phyloP scores from a whole-genome alignment of 2,797 vertebrate genomes.

The Nothura maculosa region DNA sequence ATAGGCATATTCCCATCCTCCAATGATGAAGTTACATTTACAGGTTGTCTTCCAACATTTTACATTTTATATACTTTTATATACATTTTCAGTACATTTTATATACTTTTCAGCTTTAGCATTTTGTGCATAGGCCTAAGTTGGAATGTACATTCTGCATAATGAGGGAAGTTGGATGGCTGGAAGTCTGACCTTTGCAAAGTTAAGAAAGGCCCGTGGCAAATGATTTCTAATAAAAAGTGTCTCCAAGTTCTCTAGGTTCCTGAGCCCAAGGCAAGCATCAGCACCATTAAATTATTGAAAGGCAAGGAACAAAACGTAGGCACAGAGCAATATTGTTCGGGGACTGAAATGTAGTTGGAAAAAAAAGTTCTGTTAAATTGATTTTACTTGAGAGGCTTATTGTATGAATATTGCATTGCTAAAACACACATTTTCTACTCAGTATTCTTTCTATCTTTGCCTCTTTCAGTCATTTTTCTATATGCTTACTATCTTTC shows the following conservation, averaged over 20 bases:
- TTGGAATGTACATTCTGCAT: background rate
- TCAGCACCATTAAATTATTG: background rate
- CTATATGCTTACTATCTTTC: background rate
- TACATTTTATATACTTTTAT: background rate
- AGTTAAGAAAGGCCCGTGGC: background rate
- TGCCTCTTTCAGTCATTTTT: background rate
- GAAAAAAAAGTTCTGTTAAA: background rate
- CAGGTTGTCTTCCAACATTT: background rate
- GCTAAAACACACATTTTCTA: background rate
- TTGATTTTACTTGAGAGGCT: background rate
- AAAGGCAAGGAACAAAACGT: background rate
- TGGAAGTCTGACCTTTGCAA: background rate
- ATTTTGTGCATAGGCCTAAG: background rate
- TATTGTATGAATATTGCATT: background rate
- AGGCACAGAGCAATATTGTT: background rate
- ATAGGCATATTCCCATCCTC: background rate
- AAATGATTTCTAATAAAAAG: background rate
- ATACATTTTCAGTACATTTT: too few relatives aligned
- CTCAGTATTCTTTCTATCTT: background rate
- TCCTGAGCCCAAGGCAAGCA: background rate
- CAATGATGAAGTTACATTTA: background rate
- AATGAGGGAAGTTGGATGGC: background rate
- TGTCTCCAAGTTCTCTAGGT: background rate
- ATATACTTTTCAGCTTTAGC: background rate
- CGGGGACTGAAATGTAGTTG: background rate